Conservation (phyloP, 2,888 invertebrate genomes). For the Pyrocoelia pectoralis region DNA sequence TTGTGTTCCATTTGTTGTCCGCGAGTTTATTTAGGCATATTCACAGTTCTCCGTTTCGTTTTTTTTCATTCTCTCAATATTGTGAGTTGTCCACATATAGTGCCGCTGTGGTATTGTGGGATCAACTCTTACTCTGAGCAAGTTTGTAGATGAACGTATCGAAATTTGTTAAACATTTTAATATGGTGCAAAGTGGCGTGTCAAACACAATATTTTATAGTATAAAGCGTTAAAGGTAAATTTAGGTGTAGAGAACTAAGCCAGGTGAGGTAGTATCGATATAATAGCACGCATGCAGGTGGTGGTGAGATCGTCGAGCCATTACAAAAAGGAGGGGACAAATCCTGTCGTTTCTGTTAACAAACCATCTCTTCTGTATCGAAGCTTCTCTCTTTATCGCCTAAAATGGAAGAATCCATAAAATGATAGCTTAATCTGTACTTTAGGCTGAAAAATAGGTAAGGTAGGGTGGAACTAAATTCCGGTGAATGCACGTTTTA, state of each 20-base stretch:
- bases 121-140: too few relatives aligned
- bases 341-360: slow-evolving; percentile 33
- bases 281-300: slow-evolving; percentile 34
- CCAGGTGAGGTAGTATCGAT: slow-evolving; percentile 28
- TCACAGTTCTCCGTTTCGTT: too few relatives aligned
- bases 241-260: slow-evolving; percentile 22
- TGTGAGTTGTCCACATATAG: too few relatives aligned
- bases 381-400: slow-evolving; percentile 17
- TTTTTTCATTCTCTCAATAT: too few relatives aligned
- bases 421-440: slow-evolving; percentile 29
- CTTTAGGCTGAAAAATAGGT: slow-evolving; percentile 15
- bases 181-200: too few relatives aligned
- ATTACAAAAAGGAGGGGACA: slow-evolving; percentile 29
- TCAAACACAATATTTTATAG: slow-evolving; percentile 34
- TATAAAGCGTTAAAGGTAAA: slow-evolving; percentile 17
- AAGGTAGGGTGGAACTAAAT: slow-evolving; percentile 24
- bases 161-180: too few relatives aligned
- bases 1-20: too few relatives aligned
- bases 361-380: slow-evolving; percentile 23
- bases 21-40: too few relatives aligned
- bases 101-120: too few relatives aligned
- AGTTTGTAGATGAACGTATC: too few relatives aligned
- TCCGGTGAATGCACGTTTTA: slow-evolving; percentile 34
- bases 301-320: slow-evolving; percentile 29
- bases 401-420: slow-evolving; percentile 17